These are phyloP conservation scores for Gambelia wislizenii DNA, from an alignment of 2,797 vertebrate species.

Conservation along the genomic window DNA sequence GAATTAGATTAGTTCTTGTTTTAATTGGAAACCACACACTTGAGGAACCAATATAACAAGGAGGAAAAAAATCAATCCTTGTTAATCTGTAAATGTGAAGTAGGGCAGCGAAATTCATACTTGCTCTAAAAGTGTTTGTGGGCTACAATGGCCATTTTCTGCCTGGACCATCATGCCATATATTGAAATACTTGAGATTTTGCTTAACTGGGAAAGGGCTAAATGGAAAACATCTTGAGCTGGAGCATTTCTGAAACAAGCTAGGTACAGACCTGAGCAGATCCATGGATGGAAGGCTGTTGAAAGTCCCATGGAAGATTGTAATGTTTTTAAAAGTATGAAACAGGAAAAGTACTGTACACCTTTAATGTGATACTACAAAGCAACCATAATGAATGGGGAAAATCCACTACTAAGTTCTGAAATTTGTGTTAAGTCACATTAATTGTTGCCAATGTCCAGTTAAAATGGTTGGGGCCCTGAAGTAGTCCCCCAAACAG, in stretches of 20 bases:
- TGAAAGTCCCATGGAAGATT: no score
- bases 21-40: background rate
- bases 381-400: no score
- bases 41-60: background rate
- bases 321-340: no score
- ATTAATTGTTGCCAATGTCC: no score
- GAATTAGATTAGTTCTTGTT: background rate
- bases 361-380: no score
- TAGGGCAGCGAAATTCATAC: background rate
- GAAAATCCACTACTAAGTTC: no score
- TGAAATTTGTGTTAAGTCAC: no score
- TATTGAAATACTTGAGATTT: background rate
- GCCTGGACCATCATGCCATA: background rate
- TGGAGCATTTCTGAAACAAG: background rate
- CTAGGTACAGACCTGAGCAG: no score
- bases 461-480: no score
- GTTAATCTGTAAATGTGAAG: background rate
- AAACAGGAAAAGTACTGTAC: no score
- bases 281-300: background rate
- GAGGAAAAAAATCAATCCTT: background rate
- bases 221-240: background rate
- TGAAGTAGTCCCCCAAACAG: no score
- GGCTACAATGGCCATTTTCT: background rate
- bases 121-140: background rate
- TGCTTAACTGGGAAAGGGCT: background rate